Percentiles rank a stretch among this genome's conserved stretches.
These are phyloP conservation scores for Thysanoteuthis rhombus DNA, from an alignment of 2,888 invertebrate species.

Conservation along the genomic window DNA sequence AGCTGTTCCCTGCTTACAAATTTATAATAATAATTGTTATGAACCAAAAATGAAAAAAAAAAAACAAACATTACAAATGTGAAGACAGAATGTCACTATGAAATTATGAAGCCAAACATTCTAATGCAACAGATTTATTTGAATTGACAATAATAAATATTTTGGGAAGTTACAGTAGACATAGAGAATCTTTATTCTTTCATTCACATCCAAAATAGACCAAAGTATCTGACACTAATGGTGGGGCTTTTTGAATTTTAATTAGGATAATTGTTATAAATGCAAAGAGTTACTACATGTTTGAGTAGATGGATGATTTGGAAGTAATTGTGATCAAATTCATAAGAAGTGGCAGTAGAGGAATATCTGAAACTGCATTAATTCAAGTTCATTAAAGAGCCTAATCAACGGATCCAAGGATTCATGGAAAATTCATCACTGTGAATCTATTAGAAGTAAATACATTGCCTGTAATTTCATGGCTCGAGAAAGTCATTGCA, in stretches of 20 bases:
- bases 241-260: no score
- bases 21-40: not conserved
- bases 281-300: not conserved
- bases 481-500: no score
- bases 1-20: not conserved
- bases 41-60: no score
- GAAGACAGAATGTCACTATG: not conserved
- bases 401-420: no score
- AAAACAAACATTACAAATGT: not conserved
- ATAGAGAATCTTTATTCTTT: no score
- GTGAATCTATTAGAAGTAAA: no score
- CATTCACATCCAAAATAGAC: not conserved
- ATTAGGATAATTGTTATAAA: not conserved
- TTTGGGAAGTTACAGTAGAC: no score
- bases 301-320: not conserved
- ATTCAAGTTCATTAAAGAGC: no score
- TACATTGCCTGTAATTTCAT: no score
- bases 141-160: not conserved
- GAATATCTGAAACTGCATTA: no score
- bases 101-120: not conserved
- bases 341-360: no score
- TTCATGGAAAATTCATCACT: no score
- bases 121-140: not conserved
- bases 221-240: not conserved
- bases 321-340: not conserved